These are phyloP conservation scores for Drosophila hamatofila DNA, from an alignment of 2,888 invertebrate genomes.

Conservation along the genomic window DNA sequence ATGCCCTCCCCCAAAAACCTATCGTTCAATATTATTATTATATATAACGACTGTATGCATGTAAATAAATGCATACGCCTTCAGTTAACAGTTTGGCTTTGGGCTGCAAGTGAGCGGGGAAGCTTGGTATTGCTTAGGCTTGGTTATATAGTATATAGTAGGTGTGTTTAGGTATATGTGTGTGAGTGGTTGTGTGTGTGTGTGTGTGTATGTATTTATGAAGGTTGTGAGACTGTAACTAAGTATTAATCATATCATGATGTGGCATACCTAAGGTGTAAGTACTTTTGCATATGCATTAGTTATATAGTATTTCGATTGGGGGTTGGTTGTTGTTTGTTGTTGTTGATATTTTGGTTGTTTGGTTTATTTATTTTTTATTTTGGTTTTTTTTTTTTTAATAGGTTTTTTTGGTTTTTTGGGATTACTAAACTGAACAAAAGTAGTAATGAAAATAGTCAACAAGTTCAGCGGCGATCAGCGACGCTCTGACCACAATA, in stretches of 20 bases:
- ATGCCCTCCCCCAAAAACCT: slow-evolving; percentile 46
- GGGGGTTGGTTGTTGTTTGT: slow-evolving; percentile 13
- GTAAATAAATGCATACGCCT: slow-evolving; percentile 19
- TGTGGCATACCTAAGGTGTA: slow-evolving; percentile 50
- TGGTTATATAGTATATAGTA: neutral
- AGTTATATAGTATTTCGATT: slow-evolving; percentile 49
- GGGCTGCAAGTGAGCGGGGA: slow-evolving; percentile 72
- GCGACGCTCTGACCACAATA: slow-evolving; percentile 51
- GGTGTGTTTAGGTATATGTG: neutral
- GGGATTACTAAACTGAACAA: slow-evolving; percentile 76
- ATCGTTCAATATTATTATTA: slow-evolving; percentile 19
- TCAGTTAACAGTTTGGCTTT: slow-evolving; percentile 59
- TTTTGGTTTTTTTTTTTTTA: slow-evolving; percentile 4
- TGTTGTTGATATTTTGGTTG: neutral
- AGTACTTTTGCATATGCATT: slow-evolving; percentile 46
- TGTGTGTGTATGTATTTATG: neutral
- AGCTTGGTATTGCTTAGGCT: slow-evolving; percentile 17
- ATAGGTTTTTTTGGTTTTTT: slow-evolving; percentile 3
- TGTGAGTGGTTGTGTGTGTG: no score
- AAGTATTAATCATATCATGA: slow-evolving; percentile 45
- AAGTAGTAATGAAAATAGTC: slow-evolving; percentile 78
- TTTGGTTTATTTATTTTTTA: slow-evolving; percentile 3
- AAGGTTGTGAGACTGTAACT: slow-evolving; percentile 35
- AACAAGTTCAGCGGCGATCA: slow-evolving; percentile 61
- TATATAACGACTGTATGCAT: slow-evolving; percentile 22